Conservation (phyloP, 2,113 vertebrate species). For the Podilymbus podiceps region DNA sequence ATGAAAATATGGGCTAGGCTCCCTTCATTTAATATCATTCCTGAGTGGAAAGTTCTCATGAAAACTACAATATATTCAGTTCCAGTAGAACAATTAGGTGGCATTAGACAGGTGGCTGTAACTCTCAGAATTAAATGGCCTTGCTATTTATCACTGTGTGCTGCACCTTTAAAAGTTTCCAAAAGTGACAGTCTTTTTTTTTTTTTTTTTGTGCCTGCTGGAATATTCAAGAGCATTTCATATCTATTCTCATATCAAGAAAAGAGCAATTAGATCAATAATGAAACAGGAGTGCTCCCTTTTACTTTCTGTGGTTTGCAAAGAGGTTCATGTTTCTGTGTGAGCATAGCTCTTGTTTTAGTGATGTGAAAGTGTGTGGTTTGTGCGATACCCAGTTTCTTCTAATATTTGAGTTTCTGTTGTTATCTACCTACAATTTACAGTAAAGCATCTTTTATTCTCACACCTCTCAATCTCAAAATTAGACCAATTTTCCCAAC, state of each 20-base stretch:
- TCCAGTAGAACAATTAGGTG: constrained; percentile 29
- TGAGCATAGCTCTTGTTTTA: constrained; percentile 74
- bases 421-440: constrained; percentile 73
- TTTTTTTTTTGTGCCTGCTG: background rate
- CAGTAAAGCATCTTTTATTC: constrained; percentile 73
- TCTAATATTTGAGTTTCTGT: constrained; percentile 76
- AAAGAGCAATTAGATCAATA: constrained; percentile 72
- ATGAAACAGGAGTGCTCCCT: constrained; percentile 70
- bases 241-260: constrained; percentile 73
- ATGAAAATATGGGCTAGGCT: background rate
- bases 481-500: constrained; percentile 67
- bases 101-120: background rate
- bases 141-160: background rate
- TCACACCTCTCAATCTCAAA: constrained; percentile 71
- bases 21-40: background rate
- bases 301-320: constrained; percentile 78
- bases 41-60: background rate
- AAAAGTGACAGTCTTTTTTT: background rate
- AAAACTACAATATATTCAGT: background rate
- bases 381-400: constrained; percentile 70
- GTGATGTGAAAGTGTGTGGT: constrained; percentile 80
- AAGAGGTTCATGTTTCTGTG: constrained; percentile 76
- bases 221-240: constrained; percentile 67
- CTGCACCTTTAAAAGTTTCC: constrained; percentile 34
- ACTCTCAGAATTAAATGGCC: background rate